phyloP scores from a whole-genome alignment of 1,140 invertebrate species.

The Macrostomum lignano region DNA sequence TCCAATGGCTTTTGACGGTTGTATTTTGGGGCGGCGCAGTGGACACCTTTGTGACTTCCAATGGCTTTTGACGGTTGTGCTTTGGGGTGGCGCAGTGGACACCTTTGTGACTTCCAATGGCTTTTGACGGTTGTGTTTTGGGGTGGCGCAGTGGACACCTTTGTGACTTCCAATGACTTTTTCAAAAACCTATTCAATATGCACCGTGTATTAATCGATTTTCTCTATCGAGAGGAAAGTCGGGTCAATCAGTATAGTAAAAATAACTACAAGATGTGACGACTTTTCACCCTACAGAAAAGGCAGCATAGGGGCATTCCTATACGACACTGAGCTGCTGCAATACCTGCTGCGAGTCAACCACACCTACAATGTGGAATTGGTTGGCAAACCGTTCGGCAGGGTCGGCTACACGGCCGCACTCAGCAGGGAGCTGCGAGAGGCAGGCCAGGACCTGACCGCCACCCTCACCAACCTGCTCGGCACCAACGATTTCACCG shows the following conservation, averaged over 20 bases:
- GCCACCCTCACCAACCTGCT: neutral
- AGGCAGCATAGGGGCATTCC: neutral
- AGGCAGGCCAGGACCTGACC: neutral
- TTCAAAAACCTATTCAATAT: no score
- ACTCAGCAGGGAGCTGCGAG: neutral
- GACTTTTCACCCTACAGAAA: slow-evolving; percentile 1
- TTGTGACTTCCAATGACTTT: no score
- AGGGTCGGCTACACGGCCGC: neutral
- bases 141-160: no score
- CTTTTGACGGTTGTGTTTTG: no score
- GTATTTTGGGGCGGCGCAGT: no score
- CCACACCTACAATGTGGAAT: neutral
- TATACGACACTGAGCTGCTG: slow-evolving; percentile 1
- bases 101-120: no score
- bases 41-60: no score
- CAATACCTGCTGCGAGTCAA: slow-evolving; percentile 1
- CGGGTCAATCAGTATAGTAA: neutral
- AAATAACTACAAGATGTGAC: neutral
- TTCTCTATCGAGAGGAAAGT: neutral
- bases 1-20: no score
- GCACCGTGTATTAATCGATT: no score
- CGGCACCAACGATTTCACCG: neutral
- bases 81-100: no score
- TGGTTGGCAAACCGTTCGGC: slow-evolving; percentile 2
- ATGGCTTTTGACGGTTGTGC: no score